Conservation (phyloP, 2,888 invertebrate genomes). For the Cosmia pyralina region DNA sequence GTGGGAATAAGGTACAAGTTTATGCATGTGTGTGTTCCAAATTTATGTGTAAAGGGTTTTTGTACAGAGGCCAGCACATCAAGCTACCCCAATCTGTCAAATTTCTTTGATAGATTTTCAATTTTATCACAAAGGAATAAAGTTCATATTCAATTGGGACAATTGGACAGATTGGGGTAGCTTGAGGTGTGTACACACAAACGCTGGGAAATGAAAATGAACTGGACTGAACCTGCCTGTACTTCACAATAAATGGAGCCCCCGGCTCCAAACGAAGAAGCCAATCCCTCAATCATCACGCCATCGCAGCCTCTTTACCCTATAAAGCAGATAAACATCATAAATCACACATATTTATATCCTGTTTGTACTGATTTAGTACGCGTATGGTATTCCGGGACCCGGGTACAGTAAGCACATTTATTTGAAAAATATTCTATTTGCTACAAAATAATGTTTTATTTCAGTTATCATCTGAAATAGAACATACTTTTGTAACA, state of each 20-base stretch:
- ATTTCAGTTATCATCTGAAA: constrained; percentile 19
- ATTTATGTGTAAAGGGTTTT: no score
- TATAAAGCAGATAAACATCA: background rate
- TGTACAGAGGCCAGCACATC: no score
- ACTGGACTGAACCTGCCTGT: background rate
- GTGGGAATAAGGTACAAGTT: no score
- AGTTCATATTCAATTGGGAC: no score
- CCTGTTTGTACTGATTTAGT: constrained; percentile 21
- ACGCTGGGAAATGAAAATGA: background rate
- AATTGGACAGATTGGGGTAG: no score
- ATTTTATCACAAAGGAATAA: no score
- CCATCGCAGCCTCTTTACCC: background rate
- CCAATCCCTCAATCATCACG: background rate
- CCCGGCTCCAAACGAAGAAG: background rate
- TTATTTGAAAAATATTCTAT: constrained; percentile 21
- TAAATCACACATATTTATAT: constrained; percentile 25
- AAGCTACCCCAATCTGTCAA: no score
- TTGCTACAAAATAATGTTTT: background rate
- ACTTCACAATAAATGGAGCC: background rate
- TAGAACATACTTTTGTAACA: constrained; percentile 17
- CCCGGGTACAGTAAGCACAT: constrained; percentile 3
- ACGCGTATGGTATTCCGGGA: constrained; percentile 2
- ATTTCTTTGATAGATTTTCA: no score
- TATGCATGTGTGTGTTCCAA: no score
- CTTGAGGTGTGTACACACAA: no score